phyloP scores from a whole-genome alignment of 2,888 invertebrate genomes.

The Lobophora halterata region DNA sequence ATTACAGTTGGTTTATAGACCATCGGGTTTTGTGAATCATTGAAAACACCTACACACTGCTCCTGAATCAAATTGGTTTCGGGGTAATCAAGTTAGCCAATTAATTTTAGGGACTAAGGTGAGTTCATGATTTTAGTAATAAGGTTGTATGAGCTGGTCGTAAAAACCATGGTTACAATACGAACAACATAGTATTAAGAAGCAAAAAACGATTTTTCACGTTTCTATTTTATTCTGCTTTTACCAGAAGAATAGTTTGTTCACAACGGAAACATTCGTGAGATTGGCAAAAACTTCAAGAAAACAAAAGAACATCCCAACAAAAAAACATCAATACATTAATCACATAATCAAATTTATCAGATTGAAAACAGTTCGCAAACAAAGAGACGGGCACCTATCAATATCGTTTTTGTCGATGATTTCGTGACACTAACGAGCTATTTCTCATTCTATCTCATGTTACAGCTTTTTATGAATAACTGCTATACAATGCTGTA shows the following conservation, averaged over 20 bases:
- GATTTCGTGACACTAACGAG: slow-evolving; percentile 33
- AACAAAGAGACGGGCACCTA: slow-evolving; percentile 28
- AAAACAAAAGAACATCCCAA: neutral
- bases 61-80: slow-evolving; percentile 16
- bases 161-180: too few relatives aligned
- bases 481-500: too few relatives aligned
- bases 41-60: slow-evolving; percentile 24
- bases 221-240: too few relatives aligned
- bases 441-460: slow-evolving; percentile 26
- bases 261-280: neutral
- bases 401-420: slow-evolving; percentile 24
- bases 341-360: slow-evolving; percentile 27
- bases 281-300: slow-evolving; percentile 4
- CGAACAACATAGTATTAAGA: too few relatives aligned
- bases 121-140: too few relatives aligned
- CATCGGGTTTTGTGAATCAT: too few relatives aligned
- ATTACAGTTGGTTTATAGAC: slow-evolving; percentile 37
- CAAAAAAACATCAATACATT: slow-evolving; percentile 14
- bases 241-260: too few relatives aligned
- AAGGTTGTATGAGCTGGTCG: too few relatives aligned
- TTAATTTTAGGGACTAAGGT: too few relatives aligned
- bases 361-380: slow-evolving; percentile 24
- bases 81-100: too few relatives aligned
- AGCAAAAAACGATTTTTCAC: too few relatives aligned
- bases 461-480: slow-evolving; percentile 2